Evolutionary conservation across 2,888 invertebrate genomes (phyloP).

Genomic region (Horisme vitalbata): DNA sequence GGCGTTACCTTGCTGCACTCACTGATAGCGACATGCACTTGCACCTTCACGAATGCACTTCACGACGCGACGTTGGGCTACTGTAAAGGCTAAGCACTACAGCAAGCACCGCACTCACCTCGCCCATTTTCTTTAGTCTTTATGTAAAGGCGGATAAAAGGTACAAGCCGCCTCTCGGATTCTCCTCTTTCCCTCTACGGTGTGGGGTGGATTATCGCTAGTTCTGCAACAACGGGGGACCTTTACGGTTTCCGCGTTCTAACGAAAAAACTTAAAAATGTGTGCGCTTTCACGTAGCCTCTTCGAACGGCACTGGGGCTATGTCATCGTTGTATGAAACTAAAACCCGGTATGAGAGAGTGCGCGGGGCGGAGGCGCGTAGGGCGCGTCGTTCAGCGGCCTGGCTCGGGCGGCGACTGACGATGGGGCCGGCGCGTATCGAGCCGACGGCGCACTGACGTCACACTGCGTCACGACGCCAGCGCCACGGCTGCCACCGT

Average conservation of each 20-base stretch:
- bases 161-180: constrained; percentile 76
- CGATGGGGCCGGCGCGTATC: constrained; percentile 83
- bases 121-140: constrained; percentile 81
- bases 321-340: constrained; percentile 80
- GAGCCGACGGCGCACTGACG: constrained; percentile 87
- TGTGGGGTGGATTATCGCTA: constrained; percentile 76
- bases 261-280: constrained; percentile 77
- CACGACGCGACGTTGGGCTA: constrained; percentile 50
- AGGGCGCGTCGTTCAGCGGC: constrained; percentile 75
- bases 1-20: constrained; percentile 58
- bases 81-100: constrained; percentile 74
- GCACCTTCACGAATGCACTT: constrained; percentile 71
- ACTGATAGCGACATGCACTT: constrained; percentile 71
- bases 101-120: constrained; percentile 80
- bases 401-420: constrained; percentile 83
- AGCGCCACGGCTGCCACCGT: constrained; percentile 71
- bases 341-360: constrained; percentile 78
- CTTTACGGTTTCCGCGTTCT: constrained; percentile 76
- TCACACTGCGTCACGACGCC: constrained; percentile 86
- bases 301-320: constrained; percentile 78
- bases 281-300: constrained; percentile 77
- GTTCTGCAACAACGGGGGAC: constrained; percentile 80
- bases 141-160: constrained; percentile 78
- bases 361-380: constrained; percentile 73
- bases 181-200: constrained; percentile 76